Evolutionary conservation across 2,113 vertebrate species (phyloP).

Genomic region (Calypte anna): DNA sequence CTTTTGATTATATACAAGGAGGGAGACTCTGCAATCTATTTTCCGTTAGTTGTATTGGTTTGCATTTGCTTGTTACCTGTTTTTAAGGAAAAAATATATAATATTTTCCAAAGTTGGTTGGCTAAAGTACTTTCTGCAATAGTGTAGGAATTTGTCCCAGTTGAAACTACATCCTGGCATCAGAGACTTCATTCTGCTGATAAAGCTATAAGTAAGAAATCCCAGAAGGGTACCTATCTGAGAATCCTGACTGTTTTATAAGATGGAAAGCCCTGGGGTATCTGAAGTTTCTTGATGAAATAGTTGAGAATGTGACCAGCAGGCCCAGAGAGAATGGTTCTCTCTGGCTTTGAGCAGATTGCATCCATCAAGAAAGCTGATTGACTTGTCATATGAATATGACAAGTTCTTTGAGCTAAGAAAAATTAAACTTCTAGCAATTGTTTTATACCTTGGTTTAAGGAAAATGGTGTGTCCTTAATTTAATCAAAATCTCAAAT

Average conservation of each 20-base stretch:
- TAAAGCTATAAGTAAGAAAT: constrained; percentile 1
- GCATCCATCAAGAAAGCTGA: background rate
- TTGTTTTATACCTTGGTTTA: background rate
- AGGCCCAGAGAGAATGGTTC: background rate
- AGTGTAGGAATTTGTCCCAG: background rate
- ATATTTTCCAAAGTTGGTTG: background rate
- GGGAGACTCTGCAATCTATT: background rate
- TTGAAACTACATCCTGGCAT: background rate
- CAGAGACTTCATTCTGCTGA: background rate
- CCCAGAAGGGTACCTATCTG: background rate
- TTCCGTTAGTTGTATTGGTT: background rate
- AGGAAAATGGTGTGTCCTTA: background rate
- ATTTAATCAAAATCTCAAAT: background rate
- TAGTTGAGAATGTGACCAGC: background rate
- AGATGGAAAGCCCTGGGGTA: background rate
- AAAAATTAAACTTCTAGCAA: background rate
- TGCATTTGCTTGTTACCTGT: no score
- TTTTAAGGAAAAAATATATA: no score
- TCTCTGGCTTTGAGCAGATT: background rate
- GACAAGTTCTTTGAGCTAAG: background rate
- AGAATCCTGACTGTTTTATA: background rate
- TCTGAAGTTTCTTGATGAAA: background rate
- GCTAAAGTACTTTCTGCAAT: background rate
- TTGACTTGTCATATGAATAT: background rate
- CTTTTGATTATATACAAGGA: background rate